These are phyloP conservation scores for Trilocha varians DNA, from an alignment of 2,888 invertebrate genomes.

Conservation along the genomic window DNA sequence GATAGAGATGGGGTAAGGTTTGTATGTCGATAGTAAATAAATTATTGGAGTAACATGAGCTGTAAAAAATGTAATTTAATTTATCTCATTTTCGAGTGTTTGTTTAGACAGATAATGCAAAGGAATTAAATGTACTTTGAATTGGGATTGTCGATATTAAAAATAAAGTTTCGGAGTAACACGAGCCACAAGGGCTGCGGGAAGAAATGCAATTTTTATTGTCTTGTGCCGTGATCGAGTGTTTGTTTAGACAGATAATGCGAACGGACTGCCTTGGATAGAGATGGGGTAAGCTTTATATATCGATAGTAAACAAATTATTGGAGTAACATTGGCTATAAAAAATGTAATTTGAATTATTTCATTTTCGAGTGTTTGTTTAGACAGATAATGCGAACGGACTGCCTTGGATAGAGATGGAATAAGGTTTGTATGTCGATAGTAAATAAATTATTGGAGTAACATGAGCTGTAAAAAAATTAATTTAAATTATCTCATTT, in stretches of 20 bases:
- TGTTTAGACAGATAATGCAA: slow-evolving; percentile 27
- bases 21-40: slow-evolving; percentile 17
- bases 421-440: neutral
- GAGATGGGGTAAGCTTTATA: slow-evolving; percentile 2
- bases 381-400: slow-evolving; percentile 23
- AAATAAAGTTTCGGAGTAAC: slow-evolving; percentile 33
- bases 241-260: slow-evolving; percentile 29
- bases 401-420: slow-evolving; percentile 7
- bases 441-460: slow-evolving; percentile 29
- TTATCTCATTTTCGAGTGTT: slow-evolving; percentile 26
- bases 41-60: slow-evolving; percentile 24
- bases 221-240: slow-evolving; percentile 29
- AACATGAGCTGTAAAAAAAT: slow-evolving; percentile 22
- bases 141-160: too few species aligned
- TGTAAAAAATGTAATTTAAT: slow-evolving; percentile 29
- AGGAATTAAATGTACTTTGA: too few species aligned
- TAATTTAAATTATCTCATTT: slow-evolving; percentile 27
- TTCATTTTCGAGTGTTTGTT: slow-evolving; percentile 26
- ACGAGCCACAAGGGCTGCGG: slow-evolving; percentile 16
- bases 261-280: slow-evolving; percentile 10
- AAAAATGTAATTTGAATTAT: slow-evolving; percentile 31
- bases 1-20: slow-evolving; percentile 4
- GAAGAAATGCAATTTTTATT: slow-evolving; percentile 31
- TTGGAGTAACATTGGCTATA: slow-evolving; percentile 20
- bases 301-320: slow-evolving; percentile 23